Evolutionary conservation across 2,113 vertebrate species (phyloP).

Genomic region (Malurus melanocephalus): DNA sequence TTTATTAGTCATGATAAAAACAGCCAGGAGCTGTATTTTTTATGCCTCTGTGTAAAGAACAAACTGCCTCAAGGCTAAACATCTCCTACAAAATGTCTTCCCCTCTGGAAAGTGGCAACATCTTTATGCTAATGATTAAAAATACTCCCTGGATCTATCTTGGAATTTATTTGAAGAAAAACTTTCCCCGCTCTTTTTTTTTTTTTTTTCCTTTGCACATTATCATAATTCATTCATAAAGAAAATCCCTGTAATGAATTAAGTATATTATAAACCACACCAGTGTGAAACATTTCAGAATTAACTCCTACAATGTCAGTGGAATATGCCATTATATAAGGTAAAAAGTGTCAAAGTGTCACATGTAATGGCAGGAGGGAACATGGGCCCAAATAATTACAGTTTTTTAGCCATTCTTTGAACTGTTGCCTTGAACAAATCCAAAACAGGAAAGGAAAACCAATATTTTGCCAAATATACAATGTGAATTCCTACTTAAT

Average conservation of each 20-base stretch:
- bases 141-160: constrained; percentile 8
- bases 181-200: not conserved
- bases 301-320: not conserved
- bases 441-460: not conserved
- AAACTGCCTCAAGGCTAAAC: constrained; percentile 57
- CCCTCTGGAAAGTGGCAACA: constrained; percentile 34
- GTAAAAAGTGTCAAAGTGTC: not conserved
- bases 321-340: not conserved
- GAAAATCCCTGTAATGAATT: not conserved
- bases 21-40: constrained; percentile 52
- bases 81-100: constrained; percentile 34
- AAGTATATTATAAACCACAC: not conserved
- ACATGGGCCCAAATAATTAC: not conserved
- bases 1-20: constrained; percentile 61
- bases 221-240: constrained; percentile 7
- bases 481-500: not conserved
- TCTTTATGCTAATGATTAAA: constrained; percentile 58
- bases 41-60: constrained; percentile 52
- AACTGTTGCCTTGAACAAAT: not conserved
- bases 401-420: not conserved
- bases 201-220: not conserved
- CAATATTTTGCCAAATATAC: fast-evolving
- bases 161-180: not conserved
- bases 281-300: not conserved
- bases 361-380: not conserved